These are phyloP conservation scores for Coleophora deauratella DNA, from an alignment of 2,888 invertebrate species.

Conservation along the genomic window DNA sequence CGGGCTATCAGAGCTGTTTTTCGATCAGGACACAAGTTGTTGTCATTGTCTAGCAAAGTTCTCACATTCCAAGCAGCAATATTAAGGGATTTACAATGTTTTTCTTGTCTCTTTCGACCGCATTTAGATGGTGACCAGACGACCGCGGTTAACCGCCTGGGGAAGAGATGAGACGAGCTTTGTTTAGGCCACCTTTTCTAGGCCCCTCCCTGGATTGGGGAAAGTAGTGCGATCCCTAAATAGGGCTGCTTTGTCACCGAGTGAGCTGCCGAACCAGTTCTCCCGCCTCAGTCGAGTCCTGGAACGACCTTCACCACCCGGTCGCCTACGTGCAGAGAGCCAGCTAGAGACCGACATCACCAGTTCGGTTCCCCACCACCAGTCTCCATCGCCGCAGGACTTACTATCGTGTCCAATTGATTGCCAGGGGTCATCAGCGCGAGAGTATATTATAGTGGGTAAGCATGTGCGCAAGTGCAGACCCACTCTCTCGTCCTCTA, in stretches of 20 bases:
- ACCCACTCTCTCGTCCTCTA: conserved; percentile 6
- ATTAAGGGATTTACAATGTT: neutral
- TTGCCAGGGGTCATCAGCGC: conserved; percentile 9
- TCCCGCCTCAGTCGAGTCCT: conserved; percentile 2
- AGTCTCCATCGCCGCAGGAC: conserved; percentile 5
- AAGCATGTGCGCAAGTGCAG: conserved; percentile 5
- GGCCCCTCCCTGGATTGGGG: too few species aligned
- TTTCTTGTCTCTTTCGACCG: neutral
- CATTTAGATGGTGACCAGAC: neutral
- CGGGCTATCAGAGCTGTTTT: too few species aligned
- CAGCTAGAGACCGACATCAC: conserved; percentile 6
- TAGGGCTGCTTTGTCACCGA: neutral
- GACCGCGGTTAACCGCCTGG: neutral
- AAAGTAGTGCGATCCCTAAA: conserved; percentile 1
- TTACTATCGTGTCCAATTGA: conserved; percentile 3
- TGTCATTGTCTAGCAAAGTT: neutral
- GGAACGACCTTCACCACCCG: conserved; percentile 6
- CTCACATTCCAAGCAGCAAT: neutral
- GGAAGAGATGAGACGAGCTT: neutral
- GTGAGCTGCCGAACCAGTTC: conserved; percentile 2
- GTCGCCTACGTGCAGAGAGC: conserved; percentile 9
- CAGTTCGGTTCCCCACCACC: conserved; percentile 6
- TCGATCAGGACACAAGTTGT: too few species aligned
- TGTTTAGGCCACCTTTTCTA: too few species aligned
- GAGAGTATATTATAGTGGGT: conserved; percentile 10